These are phyloP conservation scores for Carterocephalus palaemon DNA, from an alignment of 2,888 invertebrate genomes.

Conservation along the genomic window DNA sequence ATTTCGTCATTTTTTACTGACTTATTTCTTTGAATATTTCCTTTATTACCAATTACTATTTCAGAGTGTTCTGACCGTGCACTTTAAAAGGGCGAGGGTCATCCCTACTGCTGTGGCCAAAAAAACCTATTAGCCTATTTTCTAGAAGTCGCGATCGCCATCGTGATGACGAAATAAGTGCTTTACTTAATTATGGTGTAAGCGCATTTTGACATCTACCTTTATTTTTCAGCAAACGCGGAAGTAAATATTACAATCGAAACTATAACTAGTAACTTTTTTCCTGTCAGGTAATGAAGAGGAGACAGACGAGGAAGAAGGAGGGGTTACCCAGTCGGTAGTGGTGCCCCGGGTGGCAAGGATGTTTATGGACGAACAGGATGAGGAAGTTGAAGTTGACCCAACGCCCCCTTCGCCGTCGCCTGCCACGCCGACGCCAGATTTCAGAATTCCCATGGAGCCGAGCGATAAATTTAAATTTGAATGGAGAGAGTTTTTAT, in stretches of 20 bases:
- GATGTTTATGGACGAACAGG: constrained; percentile 5
- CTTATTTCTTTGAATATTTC: too few species aligned
- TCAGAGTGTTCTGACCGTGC: too few species aligned
- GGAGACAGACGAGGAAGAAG: constrained; percentile 7
- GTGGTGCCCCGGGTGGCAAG: constrained; percentile 9
- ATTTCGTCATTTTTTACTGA: too few species aligned
- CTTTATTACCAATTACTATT: too few species aligned
- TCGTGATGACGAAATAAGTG: too few species aligned
- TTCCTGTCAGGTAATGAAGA: constrained; percentile 13
- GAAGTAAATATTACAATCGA: constrained; percentile 13
- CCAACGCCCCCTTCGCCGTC: constrained; percentile 5
- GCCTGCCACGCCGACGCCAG: constrained; percentile 1
- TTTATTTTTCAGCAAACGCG: too few species aligned
- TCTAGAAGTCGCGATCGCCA: too few species aligned
- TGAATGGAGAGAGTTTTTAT: not conserved
- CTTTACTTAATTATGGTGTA: constrained; percentile 13
- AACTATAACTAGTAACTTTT: constrained; percentile 16
- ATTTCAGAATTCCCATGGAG: not conserved
- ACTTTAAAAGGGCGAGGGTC: too few species aligned
- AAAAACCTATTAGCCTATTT: too few species aligned
- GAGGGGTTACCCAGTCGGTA: not conserved
- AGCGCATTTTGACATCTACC: constrained; percentile 6
- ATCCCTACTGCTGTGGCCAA: too few species aligned
- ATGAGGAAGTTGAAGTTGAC: not conserved
- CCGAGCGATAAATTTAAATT: constrained; percentile 8